Conservation (phyloP, 2,113 vertebrate genomes). For the Lepisosteus oculatus region DNA sequence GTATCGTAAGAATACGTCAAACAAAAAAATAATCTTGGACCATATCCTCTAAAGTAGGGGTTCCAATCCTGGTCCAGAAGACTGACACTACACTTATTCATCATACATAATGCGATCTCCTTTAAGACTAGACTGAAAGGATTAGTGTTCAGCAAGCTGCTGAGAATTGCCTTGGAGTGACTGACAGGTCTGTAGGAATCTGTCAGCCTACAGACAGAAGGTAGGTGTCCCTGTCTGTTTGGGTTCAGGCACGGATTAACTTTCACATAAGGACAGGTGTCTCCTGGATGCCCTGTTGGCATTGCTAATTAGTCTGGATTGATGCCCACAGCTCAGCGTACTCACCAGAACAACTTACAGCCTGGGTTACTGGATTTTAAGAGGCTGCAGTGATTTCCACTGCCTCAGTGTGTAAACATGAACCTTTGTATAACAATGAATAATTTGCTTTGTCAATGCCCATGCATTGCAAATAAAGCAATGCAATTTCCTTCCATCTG, state of each 20-base stretch:
- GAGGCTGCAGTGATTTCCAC: not conserved
- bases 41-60: no score
- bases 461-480: no score
- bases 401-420: not conserved
- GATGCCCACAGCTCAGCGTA: not conserved
- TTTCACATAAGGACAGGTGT: conserved; percentile 35
- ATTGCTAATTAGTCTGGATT: conserved; percentile 19
- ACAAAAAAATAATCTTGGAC: no score
- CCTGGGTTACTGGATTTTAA: no score
- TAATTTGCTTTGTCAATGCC: not conserved
- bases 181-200: not conserved
- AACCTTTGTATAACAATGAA: not conserved
- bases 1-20: no score
- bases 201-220: not conserved
- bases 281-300: conserved; percentile 19
- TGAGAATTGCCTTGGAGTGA: not conserved
- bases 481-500: no score
- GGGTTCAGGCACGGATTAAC: conserved; percentile 18
- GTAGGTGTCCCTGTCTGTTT: conserved; percentile 1
- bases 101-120: no score
- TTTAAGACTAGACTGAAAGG: not conserved
- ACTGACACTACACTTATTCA: no score
- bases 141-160: not conserved
- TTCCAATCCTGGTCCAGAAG: no score
- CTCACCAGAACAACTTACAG: not conserved